phyloP scores from a whole-genome alignment of 2,888 invertebrate genomes.

The Pyrocoelia pectoralis region DNA sequence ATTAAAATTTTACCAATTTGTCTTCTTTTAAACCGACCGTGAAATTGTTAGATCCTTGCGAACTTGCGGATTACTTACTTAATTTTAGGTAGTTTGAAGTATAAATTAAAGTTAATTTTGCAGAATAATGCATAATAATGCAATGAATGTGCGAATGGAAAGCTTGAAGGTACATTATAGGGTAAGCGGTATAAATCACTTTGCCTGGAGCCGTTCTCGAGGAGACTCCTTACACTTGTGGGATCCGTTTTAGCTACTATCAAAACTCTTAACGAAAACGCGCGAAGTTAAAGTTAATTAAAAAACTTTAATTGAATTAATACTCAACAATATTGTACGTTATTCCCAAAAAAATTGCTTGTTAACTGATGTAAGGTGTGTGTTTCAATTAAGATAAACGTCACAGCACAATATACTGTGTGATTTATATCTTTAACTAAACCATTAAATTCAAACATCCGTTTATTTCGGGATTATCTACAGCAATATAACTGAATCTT shows the following conservation, averaged over 20 bases:
- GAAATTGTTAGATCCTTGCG: slow-evolving; percentile 7
- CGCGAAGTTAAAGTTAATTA: neutral
- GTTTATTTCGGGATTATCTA: slow-evolving; percentile 30
- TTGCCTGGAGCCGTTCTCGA: slow-evolving; percentile 23
- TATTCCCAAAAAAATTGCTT: neutral
- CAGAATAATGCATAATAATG: slow-evolving; percentile 34
- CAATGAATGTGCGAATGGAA: slow-evolving; percentile 29
- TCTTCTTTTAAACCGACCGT: neutral
- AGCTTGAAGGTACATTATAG: slow-evolving; percentile 28
- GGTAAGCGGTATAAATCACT: slow-evolving; percentile 30
- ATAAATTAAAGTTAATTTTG: slow-evolving; percentile 32
- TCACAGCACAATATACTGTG: slow-evolving; percentile 53
- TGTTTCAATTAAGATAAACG: slow-evolving; percentile 55
- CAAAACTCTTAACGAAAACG: neutral
- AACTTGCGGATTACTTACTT: slow-evolving; percentile 19
- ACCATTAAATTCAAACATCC: slow-evolving; percentile 32
- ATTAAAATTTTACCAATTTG: slow-evolving; percentile 1
- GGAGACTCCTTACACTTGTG: slow-evolving; percentile 17
- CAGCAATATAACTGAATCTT: slow-evolving; percentile 23
- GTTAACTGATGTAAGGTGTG: slow-evolving; percentile 43
- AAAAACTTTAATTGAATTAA: neutral
- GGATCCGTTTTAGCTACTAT: slow-evolving; percentile 14
- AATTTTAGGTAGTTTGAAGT: slow-evolving; percentile 21
- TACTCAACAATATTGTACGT: neutral
- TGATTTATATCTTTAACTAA: slow-evolving; percentile 48